Percentiles rank a stretch among this genome's conserved stretches.
Conservation (phyloP, 2,888 invertebrate genomes). For the Caenorhabditis plicata region DNA sequence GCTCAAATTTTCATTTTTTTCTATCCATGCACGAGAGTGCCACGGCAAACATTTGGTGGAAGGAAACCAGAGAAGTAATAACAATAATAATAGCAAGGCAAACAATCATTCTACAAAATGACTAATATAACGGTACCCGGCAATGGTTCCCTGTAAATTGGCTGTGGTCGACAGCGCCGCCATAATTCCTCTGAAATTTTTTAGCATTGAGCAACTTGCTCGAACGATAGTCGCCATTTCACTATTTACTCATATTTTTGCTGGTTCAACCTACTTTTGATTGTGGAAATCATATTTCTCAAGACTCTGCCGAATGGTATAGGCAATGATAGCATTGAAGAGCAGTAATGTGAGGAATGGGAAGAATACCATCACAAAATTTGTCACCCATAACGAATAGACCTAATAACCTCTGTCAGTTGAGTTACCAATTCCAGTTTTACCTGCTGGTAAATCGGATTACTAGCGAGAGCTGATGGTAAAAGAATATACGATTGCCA, state of each 20-base stretch:
- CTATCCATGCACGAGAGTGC: too few relatives aligned
- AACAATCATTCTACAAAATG: too few relatives aligned
- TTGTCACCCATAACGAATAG: constrained; percentile 91
- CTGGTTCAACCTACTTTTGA: constrained; percentile 34
- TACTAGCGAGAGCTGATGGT: constrained; percentile 43
- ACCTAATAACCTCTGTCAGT: constrained; percentile 67
- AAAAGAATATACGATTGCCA: constrained; percentile 55
- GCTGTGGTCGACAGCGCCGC: constrained; percentile 35
- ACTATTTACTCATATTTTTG: too few relatives aligned
- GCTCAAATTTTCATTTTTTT: too few relatives aligned
- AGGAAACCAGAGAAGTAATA: too few relatives aligned
- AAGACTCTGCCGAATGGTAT: constrained; percentile 83
- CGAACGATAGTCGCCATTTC: too few relatives aligned
- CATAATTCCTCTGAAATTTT: constrained; percentile 43
- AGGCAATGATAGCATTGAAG: constrained; percentile 87
- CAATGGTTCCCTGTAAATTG: constrained; percentile 39
- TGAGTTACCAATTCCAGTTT: background rate
- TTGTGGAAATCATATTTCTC: constrained; percentile 74
- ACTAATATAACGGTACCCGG: constrained; percentile 42
- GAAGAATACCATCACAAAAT: constrained; percentile 88
- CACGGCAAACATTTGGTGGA: too few relatives aligned
- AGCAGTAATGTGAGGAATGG: constrained; percentile 83
- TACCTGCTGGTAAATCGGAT: constrained; percentile 53
- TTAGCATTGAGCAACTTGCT: too few relatives aligned
- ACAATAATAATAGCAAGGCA: too few relatives aligned